A percentile compares a stretch with the other conserved stretches of the same genome.
phyloP scores from a whole-genome alignment of 1,140 invertebrate species.

The Cydia pomonella region DNA sequence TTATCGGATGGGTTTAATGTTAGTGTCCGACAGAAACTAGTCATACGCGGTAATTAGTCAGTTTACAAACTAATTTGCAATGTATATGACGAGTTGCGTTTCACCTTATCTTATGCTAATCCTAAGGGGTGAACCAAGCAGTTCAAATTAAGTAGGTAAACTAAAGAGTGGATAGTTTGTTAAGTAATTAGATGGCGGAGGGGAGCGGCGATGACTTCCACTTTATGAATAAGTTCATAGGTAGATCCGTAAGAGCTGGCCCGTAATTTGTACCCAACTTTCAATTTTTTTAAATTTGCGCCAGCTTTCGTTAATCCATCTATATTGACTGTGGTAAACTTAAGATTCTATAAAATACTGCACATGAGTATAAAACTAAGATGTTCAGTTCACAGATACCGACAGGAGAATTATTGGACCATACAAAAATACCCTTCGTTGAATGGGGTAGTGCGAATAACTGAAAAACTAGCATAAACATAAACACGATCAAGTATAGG shows the following conservation, averaged over 20 bases:
- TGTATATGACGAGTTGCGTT: background rate
- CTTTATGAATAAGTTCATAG: too few relatives aligned
- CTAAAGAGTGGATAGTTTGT: too few relatives aligned
- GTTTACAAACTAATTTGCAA: background rate
- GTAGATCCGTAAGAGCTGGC: too few relatives aligned
- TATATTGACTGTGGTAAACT: background rate
- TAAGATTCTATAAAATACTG: background rate
- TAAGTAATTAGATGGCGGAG: too few relatives aligned
- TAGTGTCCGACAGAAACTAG: background rate
- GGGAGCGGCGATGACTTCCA: too few relatives aligned
- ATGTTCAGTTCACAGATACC: too few relatives aligned
- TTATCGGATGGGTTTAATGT: background rate
- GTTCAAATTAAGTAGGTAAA: background rate
- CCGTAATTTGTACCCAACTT: too few relatives aligned
- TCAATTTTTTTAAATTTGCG: too few relatives aligned
- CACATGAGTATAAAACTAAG: background rate
- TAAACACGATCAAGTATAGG: background rate
- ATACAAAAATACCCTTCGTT: background rate
- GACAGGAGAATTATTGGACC: background rate
- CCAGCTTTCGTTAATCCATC: background rate
- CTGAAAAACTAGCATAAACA: background rate
- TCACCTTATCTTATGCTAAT: background rate
- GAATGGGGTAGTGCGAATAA: constrained; percentile 2
- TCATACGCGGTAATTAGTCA: background rate
- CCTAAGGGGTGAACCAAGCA: background rate